phyloP scores from a whole-genome alignment of 2,113 vertebrate genomes.

The Erinaceus europaeus region DNA sequence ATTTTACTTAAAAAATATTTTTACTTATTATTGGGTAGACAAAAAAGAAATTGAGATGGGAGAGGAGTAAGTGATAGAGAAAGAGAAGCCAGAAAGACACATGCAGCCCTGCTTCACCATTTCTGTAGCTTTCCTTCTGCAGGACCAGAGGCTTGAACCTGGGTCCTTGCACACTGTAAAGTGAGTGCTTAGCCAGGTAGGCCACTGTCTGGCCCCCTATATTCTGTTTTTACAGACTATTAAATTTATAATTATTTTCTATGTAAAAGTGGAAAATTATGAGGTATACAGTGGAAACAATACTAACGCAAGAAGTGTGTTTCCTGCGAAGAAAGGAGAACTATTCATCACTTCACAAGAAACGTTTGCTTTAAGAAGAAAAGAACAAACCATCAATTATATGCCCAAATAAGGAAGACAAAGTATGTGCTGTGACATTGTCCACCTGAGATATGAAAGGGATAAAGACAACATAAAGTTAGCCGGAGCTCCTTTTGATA shows the following conservation, averaged over 20 bases:
- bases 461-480: neutral
- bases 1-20: too few species aligned
- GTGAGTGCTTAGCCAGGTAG: too few species aligned
- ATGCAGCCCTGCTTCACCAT: too few species aligned
- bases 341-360: neutral
- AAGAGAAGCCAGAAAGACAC: too few species aligned
- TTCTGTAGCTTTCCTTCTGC: too few species aligned
- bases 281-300: neutral
- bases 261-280: neutral
- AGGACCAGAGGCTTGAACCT: too few species aligned
- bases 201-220: too few species aligned
- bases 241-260: neutral
- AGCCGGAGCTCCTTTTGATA: neutral
- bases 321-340: neutral
- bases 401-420: neutral
- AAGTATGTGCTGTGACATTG: neutral
- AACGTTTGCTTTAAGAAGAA: neutral
- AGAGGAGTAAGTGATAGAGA: too few species aligned
- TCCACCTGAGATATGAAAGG: neutral
- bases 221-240: neutral
- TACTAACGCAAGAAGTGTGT: accelerated
- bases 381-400: neutral
- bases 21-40: too few species aligned
- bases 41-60: too few species aligned
- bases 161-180: too few species aligned